phyloP scores from a whole-genome alignment of 2,888 invertebrate genomes.

The Lacanobia oleracea region DNA sequence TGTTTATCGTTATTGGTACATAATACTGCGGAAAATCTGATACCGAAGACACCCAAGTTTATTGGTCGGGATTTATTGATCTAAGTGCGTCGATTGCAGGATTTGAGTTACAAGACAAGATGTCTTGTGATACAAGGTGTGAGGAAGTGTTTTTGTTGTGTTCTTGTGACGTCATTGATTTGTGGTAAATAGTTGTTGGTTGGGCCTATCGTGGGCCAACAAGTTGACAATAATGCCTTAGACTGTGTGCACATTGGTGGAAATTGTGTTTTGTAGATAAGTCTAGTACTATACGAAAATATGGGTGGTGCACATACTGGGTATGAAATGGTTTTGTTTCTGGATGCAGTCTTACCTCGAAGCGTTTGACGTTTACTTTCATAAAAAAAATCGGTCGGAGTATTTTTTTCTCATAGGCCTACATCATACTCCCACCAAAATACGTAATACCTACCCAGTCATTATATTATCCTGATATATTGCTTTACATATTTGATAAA shows the following conservation, averaged over 20 bases:
- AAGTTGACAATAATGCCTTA: constrained; percentile 6
- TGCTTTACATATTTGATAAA: too few species aligned
- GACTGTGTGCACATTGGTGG: not conserved
- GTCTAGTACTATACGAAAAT: too few species aligned
- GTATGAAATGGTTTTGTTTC: too few species aligned
- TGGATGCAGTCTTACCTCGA: too few species aligned
- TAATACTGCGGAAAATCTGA: constrained; percentile 71
- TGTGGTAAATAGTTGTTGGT: not conserved
- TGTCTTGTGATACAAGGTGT: constrained; percentile 34
- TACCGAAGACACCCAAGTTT: constrained; percentile 59
- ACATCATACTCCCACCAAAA: too few species aligned
- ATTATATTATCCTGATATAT: too few species aligned
- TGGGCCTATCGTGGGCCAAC: not conserved
- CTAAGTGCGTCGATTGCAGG: constrained; percentile 31
- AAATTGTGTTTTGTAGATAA: not conserved
- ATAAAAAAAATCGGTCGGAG: too few species aligned
- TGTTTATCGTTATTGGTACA: constrained; percentile 73
- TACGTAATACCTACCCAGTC: too few species aligned
- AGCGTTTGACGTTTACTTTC: too few species aligned
- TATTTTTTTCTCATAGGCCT: too few species aligned
- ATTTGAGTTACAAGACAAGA: constrained; percentile 49
- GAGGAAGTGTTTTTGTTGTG: constrained; percentile 39
- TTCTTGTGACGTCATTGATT: constrained; percentile 39
- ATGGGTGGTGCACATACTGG: too few species aligned
- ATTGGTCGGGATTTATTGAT: constrained; percentile 62